Evolutionary conservation across 2,797 vertebrate genomes (phyloP).

Genomic region (Eurystomus glaucurus): DNA sequence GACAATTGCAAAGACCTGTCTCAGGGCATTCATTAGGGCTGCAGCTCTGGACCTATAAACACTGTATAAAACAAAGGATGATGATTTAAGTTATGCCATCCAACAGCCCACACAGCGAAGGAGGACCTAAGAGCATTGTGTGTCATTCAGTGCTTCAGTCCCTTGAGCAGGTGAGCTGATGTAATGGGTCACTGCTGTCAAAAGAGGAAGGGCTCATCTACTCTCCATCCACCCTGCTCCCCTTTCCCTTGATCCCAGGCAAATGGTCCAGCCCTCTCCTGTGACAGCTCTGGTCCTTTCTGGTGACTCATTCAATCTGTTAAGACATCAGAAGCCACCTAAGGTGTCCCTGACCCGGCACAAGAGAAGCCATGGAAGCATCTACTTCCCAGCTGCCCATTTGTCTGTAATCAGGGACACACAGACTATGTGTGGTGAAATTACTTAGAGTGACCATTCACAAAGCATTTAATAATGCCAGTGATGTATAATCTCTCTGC

Average conservation of each 20-base stretch:
- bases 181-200: background rate
- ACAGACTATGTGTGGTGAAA: background rate
- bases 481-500: background rate
- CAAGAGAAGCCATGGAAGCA: background rate
- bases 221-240: fast-evolving
- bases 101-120: background rate
- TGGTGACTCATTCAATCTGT: background rate
- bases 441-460: background rate
- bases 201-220: background rate
- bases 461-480: background rate
- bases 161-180: background rate
- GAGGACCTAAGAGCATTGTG: background rate
- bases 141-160: background rate
- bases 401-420: background rate
- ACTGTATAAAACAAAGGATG: background rate
- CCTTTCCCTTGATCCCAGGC: background rate
- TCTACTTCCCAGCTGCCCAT: background rate
- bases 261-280: background rate
- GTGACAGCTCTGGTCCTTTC: background rate
- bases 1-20: background rate
- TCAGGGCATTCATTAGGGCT: background rate
- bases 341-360: background rate
- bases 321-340: background rate
- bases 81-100: background rate
- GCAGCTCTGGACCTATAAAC: background rate